Evolutionary conservation across 2,797 vertebrate genomes (phyloP).

Genomic region (Neomorphus geoffroyi): DNA sequence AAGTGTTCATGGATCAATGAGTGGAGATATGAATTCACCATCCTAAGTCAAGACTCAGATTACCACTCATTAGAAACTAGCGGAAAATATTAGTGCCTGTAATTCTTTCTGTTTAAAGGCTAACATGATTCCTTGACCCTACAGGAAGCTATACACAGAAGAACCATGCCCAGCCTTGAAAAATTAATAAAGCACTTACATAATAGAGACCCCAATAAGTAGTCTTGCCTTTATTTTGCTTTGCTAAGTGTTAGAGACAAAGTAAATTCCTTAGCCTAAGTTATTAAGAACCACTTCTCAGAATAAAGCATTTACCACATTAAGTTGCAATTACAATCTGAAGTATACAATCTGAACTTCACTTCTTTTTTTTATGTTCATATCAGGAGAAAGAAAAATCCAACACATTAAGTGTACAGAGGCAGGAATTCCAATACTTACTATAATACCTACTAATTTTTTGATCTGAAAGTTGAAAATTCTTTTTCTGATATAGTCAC

Average conservation of each 20-base stretch:
- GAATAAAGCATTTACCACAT: neutral
- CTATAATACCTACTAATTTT: neutral
- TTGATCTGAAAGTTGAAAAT: neutral
- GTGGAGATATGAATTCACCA: neutral
- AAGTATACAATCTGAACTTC: neutral
- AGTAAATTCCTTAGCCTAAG: neutral
- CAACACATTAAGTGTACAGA: neutral
- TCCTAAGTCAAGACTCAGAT: neutral
- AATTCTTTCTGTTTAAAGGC: neutral
- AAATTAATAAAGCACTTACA: neutral
- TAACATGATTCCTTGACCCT: neutral
- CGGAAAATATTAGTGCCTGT: neutral
- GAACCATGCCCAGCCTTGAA: neutral
- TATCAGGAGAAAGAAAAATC: neutral
- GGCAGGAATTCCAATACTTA: neutral
- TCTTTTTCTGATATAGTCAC: accelerated
- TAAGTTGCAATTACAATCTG: neutral
- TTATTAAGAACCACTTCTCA: neutral
- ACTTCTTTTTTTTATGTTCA: neutral
- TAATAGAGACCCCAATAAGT: neutral
- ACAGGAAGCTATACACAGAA: neutral
- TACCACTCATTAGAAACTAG: neutral
- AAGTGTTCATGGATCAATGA: neutral
- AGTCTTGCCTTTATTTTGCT: neutral
- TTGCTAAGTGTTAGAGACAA: neutral